Base-by-base conservation (phyloP, 1,140 invertebrate genomes). In the Drosophila hydei region DNA sequence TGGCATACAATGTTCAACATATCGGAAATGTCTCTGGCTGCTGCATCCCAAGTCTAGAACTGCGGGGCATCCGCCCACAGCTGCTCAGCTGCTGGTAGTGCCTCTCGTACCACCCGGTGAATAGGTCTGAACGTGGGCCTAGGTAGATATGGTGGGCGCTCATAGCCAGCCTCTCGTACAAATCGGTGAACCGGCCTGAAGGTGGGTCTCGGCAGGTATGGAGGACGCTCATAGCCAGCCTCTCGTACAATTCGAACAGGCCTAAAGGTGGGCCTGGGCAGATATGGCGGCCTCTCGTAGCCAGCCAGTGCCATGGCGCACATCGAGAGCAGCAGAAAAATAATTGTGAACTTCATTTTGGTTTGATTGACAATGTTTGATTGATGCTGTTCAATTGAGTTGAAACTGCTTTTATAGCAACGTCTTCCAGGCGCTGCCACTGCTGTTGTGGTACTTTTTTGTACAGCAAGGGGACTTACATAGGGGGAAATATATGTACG, bases 341-440 rank as follows among this genome's bases (percentile, higher is more conserved):
- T n/a, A 38, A 60, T 60, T 36, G 58, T 3, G 27, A 42, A 38
- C 18, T 48, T 60, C 58, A 60, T 60, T 25, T 12, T 60, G 3
- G 5, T 16, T 14, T 8, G 8, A 14, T 25, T 33, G 19, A 36
- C 43, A 48, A 38, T 16, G 12, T 4, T 48, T 36, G 40, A 56
- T 50, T 56, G 51, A 70, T 50, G 25, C 36, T 11, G 8, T 27
- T 64, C 51, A 18, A 23, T 33, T 30, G 19, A 0, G 4, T 14
- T 16, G 11, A 11, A 12, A 4, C 9, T 5, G 23, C 38, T 45
- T 68, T 51, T 68, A 68, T 68, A 68, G 45, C 12, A 12, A 40
- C 18, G 45, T 21, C 12, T 14, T 12, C 9, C 38, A n/a, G 23
- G n/a, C n/a, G n/a, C 4, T 9, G 50, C n/a, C 7, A 6, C 16